Evolutionary conservation across 2,113 vertebrate genomes (phyloP).

Genomic region (Mungos mungo): DNA sequence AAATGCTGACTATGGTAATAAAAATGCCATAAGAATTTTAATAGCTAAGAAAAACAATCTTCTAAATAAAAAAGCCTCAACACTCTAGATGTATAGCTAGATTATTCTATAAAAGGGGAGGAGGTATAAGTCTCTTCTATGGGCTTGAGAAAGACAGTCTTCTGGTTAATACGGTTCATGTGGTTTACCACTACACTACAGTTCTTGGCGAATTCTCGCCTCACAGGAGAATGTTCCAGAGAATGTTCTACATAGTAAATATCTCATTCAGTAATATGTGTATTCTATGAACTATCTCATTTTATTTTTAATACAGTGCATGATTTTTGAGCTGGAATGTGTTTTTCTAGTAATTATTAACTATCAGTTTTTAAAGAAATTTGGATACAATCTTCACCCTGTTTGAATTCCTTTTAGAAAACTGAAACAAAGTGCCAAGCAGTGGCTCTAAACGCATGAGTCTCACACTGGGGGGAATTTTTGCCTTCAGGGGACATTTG

Average conservation of each 20-base stretch:
- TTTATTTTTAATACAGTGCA: neutral
- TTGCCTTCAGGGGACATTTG: neutral
- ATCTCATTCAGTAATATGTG: neutral
- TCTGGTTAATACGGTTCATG: neutral
- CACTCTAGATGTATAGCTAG: neutral
- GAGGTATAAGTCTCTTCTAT: neutral
- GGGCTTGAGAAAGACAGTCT: neutral
- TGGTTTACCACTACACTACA: neutral
- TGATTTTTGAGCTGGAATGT: neutral
- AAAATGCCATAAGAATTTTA: constrained; percentile 38
- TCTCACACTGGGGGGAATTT: neutral
- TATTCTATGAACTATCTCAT: neutral
- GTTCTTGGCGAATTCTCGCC: neutral
- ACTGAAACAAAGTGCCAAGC: neutral
- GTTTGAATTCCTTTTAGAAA: neutral
- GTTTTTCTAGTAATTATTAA: neutral
- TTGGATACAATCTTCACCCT: neutral
- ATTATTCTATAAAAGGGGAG: neutral
- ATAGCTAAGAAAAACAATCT: neutral
- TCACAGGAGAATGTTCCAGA: neutral
- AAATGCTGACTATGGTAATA: constrained; percentile 8
- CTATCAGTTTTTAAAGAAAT: neutral
- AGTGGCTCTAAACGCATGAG: neutral
- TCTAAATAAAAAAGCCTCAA: neutral
- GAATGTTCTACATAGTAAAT: neutral